Evolutionary conservation across 1,140 invertebrate species (phyloP).

Genomic region (Drosophila tristis): DNA sequence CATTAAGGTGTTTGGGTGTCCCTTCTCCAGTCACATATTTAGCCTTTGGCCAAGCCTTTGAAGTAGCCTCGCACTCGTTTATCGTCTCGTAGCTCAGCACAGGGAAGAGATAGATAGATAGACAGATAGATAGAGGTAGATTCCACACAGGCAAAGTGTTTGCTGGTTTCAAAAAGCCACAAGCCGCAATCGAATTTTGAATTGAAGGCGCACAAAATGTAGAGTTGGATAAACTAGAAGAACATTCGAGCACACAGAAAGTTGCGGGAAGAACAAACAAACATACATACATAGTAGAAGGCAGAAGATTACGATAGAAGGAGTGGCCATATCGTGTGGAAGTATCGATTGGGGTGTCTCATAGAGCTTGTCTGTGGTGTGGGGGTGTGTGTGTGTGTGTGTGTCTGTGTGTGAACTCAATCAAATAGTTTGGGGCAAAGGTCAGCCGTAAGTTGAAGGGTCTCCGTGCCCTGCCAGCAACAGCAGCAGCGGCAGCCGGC

Average conservation of each 20-base stretch:
- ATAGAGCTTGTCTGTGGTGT: slow-evolving; percentile 29
- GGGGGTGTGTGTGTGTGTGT: slow-evolving; percentile 24
- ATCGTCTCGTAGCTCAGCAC: neutral
- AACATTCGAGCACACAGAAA: slow-evolving; percentile 41
- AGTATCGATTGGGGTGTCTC: slow-evolving; percentile 25
- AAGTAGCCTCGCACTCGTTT: slow-evolving; percentile 2
- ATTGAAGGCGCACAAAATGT: slow-evolving; percentile 42
- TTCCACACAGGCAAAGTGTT: slow-evolving; percentile 30
- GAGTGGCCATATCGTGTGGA: slow-evolving; percentile 31
- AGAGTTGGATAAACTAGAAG: slow-evolving; percentile 30
- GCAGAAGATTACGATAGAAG: slow-evolving; percentile 22
- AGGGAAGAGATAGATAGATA: neutral
- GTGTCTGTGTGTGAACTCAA: slow-evolving; percentile 28
- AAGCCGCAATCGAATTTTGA: slow-evolving; percentile 33
- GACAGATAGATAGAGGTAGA: slow-evolving; percentile 9
- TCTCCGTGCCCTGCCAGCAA: slow-evolving; percentile 27
- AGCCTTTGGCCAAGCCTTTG: neutral
- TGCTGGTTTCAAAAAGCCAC: slow-evolving; percentile 29
- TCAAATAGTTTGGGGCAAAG: slow-evolving; percentile 37
- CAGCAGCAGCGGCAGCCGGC: slow-evolving; percentile 21
- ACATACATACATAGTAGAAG: slow-evolving; percentile 14
- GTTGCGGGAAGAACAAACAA: slow-evolving; percentile 42
- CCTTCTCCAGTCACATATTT: no score
- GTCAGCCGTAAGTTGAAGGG: slow-evolving; percentile 45
- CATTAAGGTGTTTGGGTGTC: no score